Evolutionary conservation across 2,888 invertebrate genomes (phyloP), one percentile per base, ranked within the genome.

Genomic region (Perizoma flavofasciatum): DNA sequence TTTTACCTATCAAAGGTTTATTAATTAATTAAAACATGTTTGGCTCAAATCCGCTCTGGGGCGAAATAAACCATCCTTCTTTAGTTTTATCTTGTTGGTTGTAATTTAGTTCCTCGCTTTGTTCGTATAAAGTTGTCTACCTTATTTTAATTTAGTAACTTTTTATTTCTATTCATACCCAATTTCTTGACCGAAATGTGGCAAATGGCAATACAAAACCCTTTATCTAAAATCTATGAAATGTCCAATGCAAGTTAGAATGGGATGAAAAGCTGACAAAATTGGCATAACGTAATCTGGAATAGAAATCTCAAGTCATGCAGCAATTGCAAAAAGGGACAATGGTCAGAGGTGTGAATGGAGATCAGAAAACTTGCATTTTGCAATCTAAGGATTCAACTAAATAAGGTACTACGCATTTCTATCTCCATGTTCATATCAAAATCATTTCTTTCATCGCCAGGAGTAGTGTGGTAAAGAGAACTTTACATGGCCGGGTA

Each of bases 331-430:
- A 73, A 64, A 70, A 69, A 63, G 57, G 55, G 56, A 72, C 72
- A 77, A 75, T 69, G 62, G 63, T 35, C 46, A 66, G 61, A 59
- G 62, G 71, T 74, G 72, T 79, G 76, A 79, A 78, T 75, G 75
- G 70, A 61, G 65, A 67, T 67, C 68, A 61, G 58, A 35, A 39
- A 55, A 60, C 48, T 59, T 46, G 54, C 35, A 46, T 43, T 37
- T 46, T 34, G 40, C 46, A 35, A 40, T 49, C 52, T 11, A 40
- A 51, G 34, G 1, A 10, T 5, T 10, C 41, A 39, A 4, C 39
- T 7, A 8, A 39, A 4, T 39, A 39, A 6, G 7, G 22, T 22
- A 22, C 22, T 37, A 37, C 37, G 6, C 7, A 37, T 6, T 37
- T 37, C 37, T 37, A 37, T 37, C 7, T 37, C 3, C 22, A 22